Conservation (phyloP, 2,113 vertebrate species). For the human (Homo sapiens) region GRCh38 chr12:69933501-69934000, state of each 20-base stretch:
- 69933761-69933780: not conserved
- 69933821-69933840: not conserved
- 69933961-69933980: not conserved
- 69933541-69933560: not conserved
- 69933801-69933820: not conserved
- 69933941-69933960: not conserved
- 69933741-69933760: not conserved
- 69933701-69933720: not conserved
- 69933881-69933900: not conserved
- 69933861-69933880: not conserved
- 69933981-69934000: not conserved
- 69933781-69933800: not conserved
- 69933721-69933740: not conserved
- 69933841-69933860: conserved; percentile 1
- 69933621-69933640: not conserved
- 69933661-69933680: not conserved
- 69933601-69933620: not conserved
- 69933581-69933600: not conserved
- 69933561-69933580: not conserved
- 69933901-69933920: not conserved
- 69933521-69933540: not conserved
- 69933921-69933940: not conserved
- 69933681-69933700: not conserved
- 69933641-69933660: not conserved
- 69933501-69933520: not conserved